Conservation (phyloP, 2,888 invertebrate species). For the Diaprepes abbreviatus region DNA sequence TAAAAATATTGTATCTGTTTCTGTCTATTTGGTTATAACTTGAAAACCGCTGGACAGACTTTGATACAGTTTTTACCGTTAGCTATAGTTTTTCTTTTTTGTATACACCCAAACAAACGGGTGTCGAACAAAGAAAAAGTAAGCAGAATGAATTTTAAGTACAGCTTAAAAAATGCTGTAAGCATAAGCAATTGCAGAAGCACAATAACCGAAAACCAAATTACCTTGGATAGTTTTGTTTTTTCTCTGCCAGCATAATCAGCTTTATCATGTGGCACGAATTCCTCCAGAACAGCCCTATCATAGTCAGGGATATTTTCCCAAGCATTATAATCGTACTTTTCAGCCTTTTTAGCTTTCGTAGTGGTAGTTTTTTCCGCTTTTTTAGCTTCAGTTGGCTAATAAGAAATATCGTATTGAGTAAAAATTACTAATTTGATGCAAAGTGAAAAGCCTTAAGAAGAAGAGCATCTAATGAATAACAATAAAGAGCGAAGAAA, state of each 20-base stretch:
- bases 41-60: too few species aligned
- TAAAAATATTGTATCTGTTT: too few species aligned
- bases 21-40: too few species aligned
- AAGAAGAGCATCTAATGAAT: background rate
- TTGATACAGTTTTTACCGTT: too few species aligned
- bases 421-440: background rate
- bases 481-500: slow-evolving; percentile 4
- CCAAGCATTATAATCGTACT: slow-evolving; percentile 60
- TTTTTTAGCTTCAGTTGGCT: slow-evolving; percentile 59
- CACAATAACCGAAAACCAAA: background rate
- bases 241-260: slow-evolving; percentile 69
- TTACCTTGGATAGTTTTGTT: slow-evolving; percentile 66
- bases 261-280: slow-evolving; percentile 70
- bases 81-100: too few species aligned
- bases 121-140: too few species aligned
- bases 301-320: slow-evolving; percentile 79
- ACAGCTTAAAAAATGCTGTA: too few species aligned
- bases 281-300: slow-evolving; percentile 79
- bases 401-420: slow-evolving; percentile 35
- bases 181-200: background rate
- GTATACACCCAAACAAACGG: too few species aligned
- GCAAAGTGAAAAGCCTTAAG: background rate
- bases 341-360: slow-evolving; percentile 59
- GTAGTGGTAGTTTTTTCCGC: slow-evolving; percentile 56
- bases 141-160: too few species aligned